Base-by-base conservation (phyloP, 2,888 invertebrate genomes). In the Trimorus sp. region DNA sequence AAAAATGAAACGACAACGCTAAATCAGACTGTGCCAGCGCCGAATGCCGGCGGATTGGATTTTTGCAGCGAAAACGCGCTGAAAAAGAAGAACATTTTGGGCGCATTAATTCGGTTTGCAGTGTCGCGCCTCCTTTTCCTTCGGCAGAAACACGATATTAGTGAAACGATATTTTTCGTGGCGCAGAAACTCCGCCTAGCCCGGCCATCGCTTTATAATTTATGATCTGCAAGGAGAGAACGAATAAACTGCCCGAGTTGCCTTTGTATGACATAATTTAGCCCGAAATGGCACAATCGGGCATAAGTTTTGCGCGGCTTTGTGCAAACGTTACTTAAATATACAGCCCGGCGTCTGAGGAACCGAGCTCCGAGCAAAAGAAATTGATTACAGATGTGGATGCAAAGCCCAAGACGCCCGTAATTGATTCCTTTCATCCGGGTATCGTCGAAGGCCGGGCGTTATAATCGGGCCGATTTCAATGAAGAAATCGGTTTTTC, bases 401-500 rank as follows among this genome's bases (percentile, higher is more conserved):
- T 65, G 58, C 53, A 26, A 16, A 53, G 58, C 59, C 42, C 15
- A 37, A 53, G 77, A 40, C 14, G 58, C 56, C 45, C 2, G 56
- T 71, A 73, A 79, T 73, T 79, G 78, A 68, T 59, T 73, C 62
- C 15, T 73, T 73, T 79, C 48, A 68, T 11, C 60, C 15, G 45
- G 0, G 26, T 36, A 76, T 68, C 45, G 60, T 42, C 40, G 54
- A 54, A 74, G 40, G 45, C 26, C 51, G 40, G 45, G 73, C 60
- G 69, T 73, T 54, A 68, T 73, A 68, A 66, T 73, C 79, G 58
- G 40, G 14, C 40, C 66, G 62, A 58, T 51, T 79, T 74, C 68
- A 74, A 69, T 58, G 54, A 58, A 56, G 70, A 63, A 73, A 79
- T 79, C 69, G 58, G 51, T 56, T 74, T 73, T 70, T 74, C 62